Conservation (phyloP, 2,797 vertebrate genomes). For the Ambastaia sidthimunki region DNA sequence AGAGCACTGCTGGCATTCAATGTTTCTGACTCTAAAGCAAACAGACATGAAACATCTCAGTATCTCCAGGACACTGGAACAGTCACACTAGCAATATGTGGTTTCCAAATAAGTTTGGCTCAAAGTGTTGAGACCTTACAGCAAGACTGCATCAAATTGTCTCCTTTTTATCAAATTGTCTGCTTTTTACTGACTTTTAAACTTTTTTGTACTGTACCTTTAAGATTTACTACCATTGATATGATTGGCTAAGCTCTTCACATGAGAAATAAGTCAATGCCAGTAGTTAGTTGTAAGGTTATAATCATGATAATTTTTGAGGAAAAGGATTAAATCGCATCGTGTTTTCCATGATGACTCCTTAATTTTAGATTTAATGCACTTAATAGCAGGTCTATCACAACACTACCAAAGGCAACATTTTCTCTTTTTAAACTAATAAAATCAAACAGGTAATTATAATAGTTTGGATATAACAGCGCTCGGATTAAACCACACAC, state of each 20-base stretch:
- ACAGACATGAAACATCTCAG: slow-evolving; percentile 22
- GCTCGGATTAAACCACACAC: slow-evolving; percentile 1
- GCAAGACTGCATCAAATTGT: no score
- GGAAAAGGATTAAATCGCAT: no score
- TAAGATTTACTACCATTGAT: no score
- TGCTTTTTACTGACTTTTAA: no score
- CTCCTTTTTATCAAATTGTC: no score
- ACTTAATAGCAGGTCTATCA: not conserved
- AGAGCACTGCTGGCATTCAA: slow-evolving; percentile 41
- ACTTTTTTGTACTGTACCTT: no score
- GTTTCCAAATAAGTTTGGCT: slow-evolving; percentile 10
- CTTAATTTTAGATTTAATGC: no score
- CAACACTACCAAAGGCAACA: not conserved
- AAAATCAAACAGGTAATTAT: not conserved
- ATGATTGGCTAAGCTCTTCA: no score
- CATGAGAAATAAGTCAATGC: no score
- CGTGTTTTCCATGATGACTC: no score
- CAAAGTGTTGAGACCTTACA: not conserved
- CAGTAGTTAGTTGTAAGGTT: no score
- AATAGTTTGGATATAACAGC: not conserved
- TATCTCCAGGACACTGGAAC: slow-evolving; percentile 31
- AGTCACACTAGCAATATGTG: not conserved
- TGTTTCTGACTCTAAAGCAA: slow-evolving; percentile 39
- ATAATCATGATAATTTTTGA: no score
- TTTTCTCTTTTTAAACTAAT: not conserved